phyloP scores from a whole-genome alignment of 2,797 vertebrate genomes.

The Coilia nasus region DNA sequence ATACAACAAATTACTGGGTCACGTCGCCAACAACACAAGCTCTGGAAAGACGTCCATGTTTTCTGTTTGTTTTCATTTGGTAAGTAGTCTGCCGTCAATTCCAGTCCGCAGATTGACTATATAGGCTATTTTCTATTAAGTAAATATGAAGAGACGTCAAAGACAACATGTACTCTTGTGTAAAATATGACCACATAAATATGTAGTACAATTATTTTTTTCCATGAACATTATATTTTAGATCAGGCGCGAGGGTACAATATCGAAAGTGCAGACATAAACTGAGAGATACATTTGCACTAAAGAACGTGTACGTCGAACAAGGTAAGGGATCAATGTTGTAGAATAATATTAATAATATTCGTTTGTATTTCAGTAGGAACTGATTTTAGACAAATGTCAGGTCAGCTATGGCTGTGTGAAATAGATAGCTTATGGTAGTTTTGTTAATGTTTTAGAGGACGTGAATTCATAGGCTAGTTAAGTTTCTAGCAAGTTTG shows the following conservation, averaged over 20 bases:
- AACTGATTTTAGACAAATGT: neutral
- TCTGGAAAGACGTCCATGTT: constrained; percentile 50
- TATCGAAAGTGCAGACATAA: neutral
- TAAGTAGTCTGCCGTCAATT: neutral
- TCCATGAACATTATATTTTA: neutral
- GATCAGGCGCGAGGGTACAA: neutral
- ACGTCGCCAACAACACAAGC: constrained; percentile 30
- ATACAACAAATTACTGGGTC: constrained; percentile 34
- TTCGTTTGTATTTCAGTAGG: neutral
- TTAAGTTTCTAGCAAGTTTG: neutral
- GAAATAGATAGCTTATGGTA: neutral
- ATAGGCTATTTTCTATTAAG: neutral
- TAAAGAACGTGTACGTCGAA: neutral
- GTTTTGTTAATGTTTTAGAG: neutral
- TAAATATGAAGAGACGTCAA: too few relatives aligned
- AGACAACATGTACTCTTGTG: neutral
- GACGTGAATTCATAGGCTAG: neutral
- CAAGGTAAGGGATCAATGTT: too few relatives aligned
- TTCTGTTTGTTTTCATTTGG: constrained; percentile 70
- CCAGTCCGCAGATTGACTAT: neutral
- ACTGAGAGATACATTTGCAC: neutral
- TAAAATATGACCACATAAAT: neutral
- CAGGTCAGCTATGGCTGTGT: neutral
- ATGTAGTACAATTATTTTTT: neutral
- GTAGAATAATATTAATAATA: too few relatives aligned